Conservation (phyloP, 2,113 vertebrate species). For the Eleginops maclovinus region DNA sequence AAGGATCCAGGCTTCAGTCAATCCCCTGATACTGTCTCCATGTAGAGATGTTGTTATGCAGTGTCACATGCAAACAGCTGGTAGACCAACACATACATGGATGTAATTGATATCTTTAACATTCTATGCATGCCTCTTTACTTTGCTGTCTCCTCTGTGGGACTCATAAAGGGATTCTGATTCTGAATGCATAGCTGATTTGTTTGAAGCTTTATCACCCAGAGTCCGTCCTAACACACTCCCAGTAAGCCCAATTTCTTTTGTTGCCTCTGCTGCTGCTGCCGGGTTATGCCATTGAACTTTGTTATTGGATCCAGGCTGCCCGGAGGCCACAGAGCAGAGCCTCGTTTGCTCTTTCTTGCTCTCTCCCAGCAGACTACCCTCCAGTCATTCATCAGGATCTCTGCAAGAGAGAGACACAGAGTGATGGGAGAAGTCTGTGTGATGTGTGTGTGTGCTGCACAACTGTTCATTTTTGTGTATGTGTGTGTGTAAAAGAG, state of each 20-base stretch:
- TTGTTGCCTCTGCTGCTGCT: constrained; percentile 37
- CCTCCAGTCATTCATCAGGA: constrained; percentile 60
- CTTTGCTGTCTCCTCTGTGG: too few relatives aligned
- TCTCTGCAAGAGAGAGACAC: constrained; percentile 38
- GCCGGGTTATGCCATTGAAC: constrained; percentile 59
- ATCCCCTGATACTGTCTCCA: constrained; percentile 45
- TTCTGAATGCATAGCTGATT: constrained; percentile 10
- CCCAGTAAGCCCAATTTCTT: constrained; percentile 12
- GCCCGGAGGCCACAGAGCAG: constrained; percentile 51
- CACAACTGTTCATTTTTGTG: background rate
- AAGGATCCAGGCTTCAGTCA: constrained; percentile 41
- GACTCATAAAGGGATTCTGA: too few relatives aligned
- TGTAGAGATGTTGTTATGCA: constrained; percentile 1
- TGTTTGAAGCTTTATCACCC: constrained; percentile 15
- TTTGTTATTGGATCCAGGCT: constrained; percentile 64
- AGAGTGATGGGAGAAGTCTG: constrained; percentile 46
- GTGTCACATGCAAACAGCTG: constrained; percentile 6
- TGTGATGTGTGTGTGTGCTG: constrained; percentile 1
- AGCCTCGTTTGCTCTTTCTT: constrained; percentile 39
- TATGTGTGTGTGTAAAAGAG: background rate
- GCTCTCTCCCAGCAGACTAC: constrained; percentile 48
- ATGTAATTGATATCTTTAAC: too few relatives aligned
- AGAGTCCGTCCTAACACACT: constrained; percentile 4
- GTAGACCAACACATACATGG: too few relatives aligned
- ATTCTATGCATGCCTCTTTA: too few relatives aligned